Conservation (phyloP, 2,113 vertebrate genomes). For the Zapornia atra region DNA sequence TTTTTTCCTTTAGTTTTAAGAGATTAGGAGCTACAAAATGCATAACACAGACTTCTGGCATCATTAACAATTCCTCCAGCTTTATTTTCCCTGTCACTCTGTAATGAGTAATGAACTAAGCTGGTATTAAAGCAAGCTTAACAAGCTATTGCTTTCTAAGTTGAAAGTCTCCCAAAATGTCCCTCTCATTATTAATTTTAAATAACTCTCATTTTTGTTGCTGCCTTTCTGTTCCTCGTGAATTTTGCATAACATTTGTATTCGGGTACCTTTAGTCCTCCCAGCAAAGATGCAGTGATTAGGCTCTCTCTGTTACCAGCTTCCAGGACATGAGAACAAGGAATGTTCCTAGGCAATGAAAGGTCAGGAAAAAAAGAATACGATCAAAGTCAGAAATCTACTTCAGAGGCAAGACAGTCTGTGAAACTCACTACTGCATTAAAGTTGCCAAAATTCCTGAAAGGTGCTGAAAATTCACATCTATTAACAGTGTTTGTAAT, state of each 20-base stretch:
- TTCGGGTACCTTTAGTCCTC: not conserved
- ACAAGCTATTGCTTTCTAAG: constrained; percentile 54
- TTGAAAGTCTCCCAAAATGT: not conserved
- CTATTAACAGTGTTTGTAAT: not conserved
- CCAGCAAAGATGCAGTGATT: not conserved
- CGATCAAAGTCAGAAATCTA: not conserved
- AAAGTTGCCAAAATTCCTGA: not conserved
- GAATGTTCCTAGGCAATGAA: not conserved
- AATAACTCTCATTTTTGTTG: constrained; percentile 9
- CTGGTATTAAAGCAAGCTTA: constrained; percentile 44
- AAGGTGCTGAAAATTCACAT: not conserved
- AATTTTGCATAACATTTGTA: not conserved
- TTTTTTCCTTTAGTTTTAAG: not conserved
- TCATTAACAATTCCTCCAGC: constrained; percentile 50
- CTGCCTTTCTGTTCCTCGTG: not conserved
- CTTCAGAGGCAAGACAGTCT: not conserved
- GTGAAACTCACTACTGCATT: not conserved
- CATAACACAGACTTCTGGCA: constrained; percentile 42
- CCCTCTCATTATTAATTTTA: constrained; percentile 34
- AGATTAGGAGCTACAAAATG: constrained; percentile 37
- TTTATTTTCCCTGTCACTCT: constrained; percentile 65
- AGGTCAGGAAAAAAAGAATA: not conserved
- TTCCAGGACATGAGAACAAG: not conserved
- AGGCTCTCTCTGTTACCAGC: not conserved
- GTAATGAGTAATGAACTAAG: constrained; percentile 50